Base-by-base conservation (phyloP, 2,797 vertebrate species). In the Fundulus diaphanus region DNA sequence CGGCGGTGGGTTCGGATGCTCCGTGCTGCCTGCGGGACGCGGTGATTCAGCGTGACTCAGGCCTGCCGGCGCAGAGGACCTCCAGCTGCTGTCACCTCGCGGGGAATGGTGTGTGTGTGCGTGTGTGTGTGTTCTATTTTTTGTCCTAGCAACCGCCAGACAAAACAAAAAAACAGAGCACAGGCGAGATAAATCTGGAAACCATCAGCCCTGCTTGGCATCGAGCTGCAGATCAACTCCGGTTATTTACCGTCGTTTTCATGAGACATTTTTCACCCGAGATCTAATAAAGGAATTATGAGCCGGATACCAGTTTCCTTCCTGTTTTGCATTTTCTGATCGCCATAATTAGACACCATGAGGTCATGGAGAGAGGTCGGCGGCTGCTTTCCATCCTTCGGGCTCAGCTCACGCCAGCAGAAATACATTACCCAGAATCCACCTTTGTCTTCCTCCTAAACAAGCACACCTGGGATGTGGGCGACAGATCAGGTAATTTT, bases 41-140 rank as follows among this genome's bases (percentile, higher is more conserved):
- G 16, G 77, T 91, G 87, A 90, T 76, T 89, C 91, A 92, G 85
- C 84, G 87, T 88, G 86, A 91, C 72, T 89, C 83, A 89, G 82
- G 75, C 76, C 52, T 63, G 78, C 66, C 76, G 70, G 75, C 63
- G 72, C n/a, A 72, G 71, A 78, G 90, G 80, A 87, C 77, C 54
- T 81, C 52, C 24, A 88, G 79, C 89, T 82, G 80, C 52, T 79
- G 70, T 85, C 81, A 83, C 81, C 87, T 87, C 29, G 44, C 68
- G 79, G 51, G 66, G 42, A 66, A 66, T 31, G 46, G 59, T 24
- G 46, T 15, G 44, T 46, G 29, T 59, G 73, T 13, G 27, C 80
- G 85, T 70, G 74, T 74, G 68, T 46, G 52, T 76, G 73, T 66
- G 81, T 72, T 59, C 56, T 76, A 70, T 76, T 77, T 85, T 81